Evolutionary conservation across 2,888 invertebrate species (phyloP).

Genomic region (Fragum whitleyi): DNA sequence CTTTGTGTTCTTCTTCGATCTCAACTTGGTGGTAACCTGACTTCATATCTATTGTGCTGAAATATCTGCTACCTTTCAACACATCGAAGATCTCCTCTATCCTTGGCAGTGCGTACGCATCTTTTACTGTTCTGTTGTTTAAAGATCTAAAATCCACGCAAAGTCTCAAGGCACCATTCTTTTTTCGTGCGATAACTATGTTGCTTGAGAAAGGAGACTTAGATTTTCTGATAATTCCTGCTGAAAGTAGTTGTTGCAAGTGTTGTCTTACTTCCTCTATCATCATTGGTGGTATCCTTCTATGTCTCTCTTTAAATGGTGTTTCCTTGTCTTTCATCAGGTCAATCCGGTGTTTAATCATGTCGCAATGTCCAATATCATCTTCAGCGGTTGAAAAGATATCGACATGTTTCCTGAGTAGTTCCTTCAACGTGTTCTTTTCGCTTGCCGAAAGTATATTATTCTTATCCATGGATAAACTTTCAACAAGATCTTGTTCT

Average conservation of each 20-base stretch:
- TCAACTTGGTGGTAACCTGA: not conserved
- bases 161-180: not conserved
- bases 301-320: conserved; percentile 4
- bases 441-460: not conserved
- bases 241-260: not conserved
- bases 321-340: not conserved
- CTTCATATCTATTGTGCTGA: not conserved
- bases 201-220: not conserved
- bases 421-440: not conserved
- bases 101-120: not conserved
- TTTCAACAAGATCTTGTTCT: not conserved
- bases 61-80: not conserved
- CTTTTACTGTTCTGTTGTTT: not conserved
- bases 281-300: conserved; percentile 3
- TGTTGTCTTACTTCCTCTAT: conserved; percentile 5
- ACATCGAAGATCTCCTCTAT: not conserved
- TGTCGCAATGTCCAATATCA: conserved; percentile 4
- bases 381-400: not conserved
- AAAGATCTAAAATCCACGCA: not conserved
- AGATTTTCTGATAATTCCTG: not conserved
- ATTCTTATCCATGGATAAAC: not conserved
- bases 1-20: not conserved
- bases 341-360: not conserved
- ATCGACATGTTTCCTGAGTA: not conserved
- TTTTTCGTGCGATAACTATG: not conserved